These are phyloP conservation scores for Planococcus citri DNA, from an alignment of 1,140 invertebrate genomes.

Conservation along the genomic window DNA sequence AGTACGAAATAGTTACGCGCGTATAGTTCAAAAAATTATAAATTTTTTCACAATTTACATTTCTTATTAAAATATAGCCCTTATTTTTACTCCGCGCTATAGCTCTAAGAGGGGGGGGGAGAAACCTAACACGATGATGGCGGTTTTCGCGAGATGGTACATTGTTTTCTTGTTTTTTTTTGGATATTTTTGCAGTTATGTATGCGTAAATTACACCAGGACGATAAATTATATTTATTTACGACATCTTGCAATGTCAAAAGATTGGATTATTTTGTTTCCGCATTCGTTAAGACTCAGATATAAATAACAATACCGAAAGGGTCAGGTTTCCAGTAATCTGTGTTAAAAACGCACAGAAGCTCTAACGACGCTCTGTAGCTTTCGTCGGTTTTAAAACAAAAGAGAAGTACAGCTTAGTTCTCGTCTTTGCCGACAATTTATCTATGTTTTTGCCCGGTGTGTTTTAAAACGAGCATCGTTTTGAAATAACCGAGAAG, in stretches of 20 bases:
- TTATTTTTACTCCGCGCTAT: too few relatives aligned
- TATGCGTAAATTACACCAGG: neutral
- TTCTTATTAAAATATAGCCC: neutral
- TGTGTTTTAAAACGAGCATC: neutral
- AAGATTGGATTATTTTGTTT: constrained; percentile 18
- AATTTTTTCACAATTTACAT: neutral
- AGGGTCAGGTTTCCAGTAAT: neutral
- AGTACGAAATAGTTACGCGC: neutral
- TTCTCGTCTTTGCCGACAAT: neutral
- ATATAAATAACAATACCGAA: constrained; percentile 1
- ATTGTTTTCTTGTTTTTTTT: neutral
- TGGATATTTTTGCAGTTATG: neutral
- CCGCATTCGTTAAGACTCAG: neutral
- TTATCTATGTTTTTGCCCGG: neutral
- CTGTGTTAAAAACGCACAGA: neutral
- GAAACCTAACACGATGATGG: too few relatives aligned
- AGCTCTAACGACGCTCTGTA: neutral
- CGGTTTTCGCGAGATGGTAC: neutral
- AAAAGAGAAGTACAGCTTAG: neutral
- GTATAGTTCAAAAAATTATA: neutral
- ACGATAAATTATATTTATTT: neutral
- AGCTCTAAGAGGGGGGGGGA: too few relatives aligned
- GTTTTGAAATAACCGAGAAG: neutral
- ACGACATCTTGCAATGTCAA: neutral
- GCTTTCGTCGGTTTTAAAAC: neutral